Base-by-base conservation (phyloP, 2,797 vertebrate species). In the Pangasius macronema region DNA sequence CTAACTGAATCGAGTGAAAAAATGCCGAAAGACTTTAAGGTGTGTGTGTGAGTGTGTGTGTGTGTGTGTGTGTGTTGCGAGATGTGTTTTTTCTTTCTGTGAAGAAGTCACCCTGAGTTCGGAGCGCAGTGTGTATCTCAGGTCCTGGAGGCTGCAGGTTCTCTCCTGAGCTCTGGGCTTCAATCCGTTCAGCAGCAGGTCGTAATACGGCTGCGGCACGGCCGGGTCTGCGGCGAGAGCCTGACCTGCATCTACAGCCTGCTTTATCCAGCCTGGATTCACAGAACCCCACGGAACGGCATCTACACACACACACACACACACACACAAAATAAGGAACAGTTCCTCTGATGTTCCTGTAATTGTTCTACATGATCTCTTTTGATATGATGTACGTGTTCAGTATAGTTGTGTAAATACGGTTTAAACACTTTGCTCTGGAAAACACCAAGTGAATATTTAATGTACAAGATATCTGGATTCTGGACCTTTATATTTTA, bases 261-360 rank as follows among this genome's bases (percentile, higher is more conserved):
- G 92, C 88, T 91, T 94, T 87, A 96, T 93, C 49, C 88, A 49
- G 3, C 27, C 83, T 3, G 91, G 92, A 24, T 93, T 89, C 88
- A 89, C 87, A 22, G 68, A 87, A 55, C 92, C 93, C 95, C 95
- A 95, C 0, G 95, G 95, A 36, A 96, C 90, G 33, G 83, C 49
- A 87, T 94, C 95, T 96, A 77, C 24, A 65, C 63, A 80, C 22
- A 85, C 61, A 72, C 36, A 75, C 5, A 80, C 73, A 67, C 68
- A 55, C 61, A 79, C 63, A 85, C 59, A 63, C 39, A 33, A 4
- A 14, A 2, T 1, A 2, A 70, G 18, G 85, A 89, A 20, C 20
- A 36, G 3, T 39, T 73, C 79, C 10, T 27, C 70, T 73, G 70
- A 73, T 73, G 70, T 46, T 42, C 70, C 39, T 73, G 65, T n/a